phyloP scores from a whole-genome alignment of 35 echinoderm and acorn worm genomes.

The Stichopus chloronotus region DNA sequence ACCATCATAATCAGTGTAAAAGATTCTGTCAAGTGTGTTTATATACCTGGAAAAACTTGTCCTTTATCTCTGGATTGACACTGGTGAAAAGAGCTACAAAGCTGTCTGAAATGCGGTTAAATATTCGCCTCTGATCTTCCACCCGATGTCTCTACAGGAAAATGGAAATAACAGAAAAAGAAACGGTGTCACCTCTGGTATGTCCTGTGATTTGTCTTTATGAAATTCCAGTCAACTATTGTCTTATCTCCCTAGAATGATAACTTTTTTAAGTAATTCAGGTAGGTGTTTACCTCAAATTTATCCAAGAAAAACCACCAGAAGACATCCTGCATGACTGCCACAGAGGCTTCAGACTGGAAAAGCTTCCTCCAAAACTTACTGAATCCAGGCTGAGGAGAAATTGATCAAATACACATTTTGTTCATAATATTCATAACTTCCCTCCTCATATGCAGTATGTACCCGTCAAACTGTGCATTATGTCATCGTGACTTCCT shows the following conservation, averaged over 20 bases:
- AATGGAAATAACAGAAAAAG: constrained; percentile 11
- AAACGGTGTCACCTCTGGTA: background rate
- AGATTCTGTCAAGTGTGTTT: background rate
- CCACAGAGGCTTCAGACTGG: constrained; percentile 92
- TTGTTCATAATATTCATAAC: background rate
- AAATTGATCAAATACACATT: background rate
- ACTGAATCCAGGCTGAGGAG: constrained; percentile 85
- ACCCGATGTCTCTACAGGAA: constrained; percentile 45
- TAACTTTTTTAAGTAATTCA: too few species aligned
- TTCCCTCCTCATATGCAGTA: background rate
- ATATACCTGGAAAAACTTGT: constrained; percentile 93
- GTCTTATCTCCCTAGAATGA: background rate
- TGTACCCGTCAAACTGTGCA: too few species aligned
- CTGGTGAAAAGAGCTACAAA: constrained; percentile 97
- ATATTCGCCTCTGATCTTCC: constrained; percentile 80
- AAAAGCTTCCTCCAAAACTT: constrained; percentile 99
- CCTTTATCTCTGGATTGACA: constrained; percentile 95
- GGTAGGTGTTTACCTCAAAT: constrained; percentile 75
- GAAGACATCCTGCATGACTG: constrained; percentile 95
- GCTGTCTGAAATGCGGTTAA: constrained; percentile 97
- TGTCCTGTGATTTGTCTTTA: background rate
- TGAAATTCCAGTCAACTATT: background rate
- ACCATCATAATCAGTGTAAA: too few species aligned
- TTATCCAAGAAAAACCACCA: constrained; percentile 97
- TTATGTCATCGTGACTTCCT: too few species aligned